phyloP scores from a whole-genome alignment of 2,113 vertebrate species.

The Saguinus imperator region DNA sequence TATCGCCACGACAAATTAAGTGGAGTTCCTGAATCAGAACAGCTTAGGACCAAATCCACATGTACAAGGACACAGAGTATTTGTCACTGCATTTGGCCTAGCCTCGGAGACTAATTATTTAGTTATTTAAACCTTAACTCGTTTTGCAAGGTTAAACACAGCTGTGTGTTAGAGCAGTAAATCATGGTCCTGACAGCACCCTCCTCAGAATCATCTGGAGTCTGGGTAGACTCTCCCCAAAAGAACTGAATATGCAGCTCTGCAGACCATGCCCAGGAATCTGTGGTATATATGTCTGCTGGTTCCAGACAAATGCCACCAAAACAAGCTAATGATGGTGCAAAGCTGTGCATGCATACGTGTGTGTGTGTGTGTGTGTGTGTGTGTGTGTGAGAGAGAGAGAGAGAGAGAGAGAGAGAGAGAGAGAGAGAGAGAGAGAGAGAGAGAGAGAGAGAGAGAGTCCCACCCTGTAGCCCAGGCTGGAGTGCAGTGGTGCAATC shows the following conservation, averaged over 20 bases:
- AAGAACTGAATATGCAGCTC: neutral
- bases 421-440: too few species aligned
- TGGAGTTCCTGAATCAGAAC: neutral
- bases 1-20: neutral
- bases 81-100: neutral
- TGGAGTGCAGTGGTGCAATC: too few species aligned
- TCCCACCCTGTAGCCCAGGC: too few species aligned
- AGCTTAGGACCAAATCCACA: neutral
- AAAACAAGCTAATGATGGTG: neutral
- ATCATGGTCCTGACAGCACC: neutral
- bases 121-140: neutral
- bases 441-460: too few species aligned
- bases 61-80: neutral
- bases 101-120: neutral
- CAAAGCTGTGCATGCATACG: neutral
- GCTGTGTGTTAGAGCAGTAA: neutral
- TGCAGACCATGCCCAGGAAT: neutral
- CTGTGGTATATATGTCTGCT: neutral
- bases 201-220: neutral
- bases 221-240: neutral
- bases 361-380: too few species aligned
- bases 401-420: too few species aligned
- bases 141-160: neutral
- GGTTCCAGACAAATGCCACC: neutral
- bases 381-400: too few species aligned